These are phyloP conservation scores for Dolichopus griseipennis DNA, from an alignment of 2,888 invertebrate genomes.

Conservation along the genomic window DNA sequence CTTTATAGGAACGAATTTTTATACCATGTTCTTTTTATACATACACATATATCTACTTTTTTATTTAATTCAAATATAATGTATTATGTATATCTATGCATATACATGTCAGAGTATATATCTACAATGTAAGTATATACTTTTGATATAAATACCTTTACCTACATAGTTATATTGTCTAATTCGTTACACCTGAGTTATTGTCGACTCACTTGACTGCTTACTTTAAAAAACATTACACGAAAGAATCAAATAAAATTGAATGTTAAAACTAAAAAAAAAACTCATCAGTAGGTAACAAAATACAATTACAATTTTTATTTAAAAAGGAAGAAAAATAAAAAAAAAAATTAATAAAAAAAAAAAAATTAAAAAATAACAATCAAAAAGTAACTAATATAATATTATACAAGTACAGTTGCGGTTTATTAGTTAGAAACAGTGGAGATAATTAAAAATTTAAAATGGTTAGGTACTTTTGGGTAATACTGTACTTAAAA, in stretches of 20 bases:
- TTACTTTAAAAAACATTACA: neutral
- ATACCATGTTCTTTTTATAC: too few species aligned
- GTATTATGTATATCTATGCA: too few species aligned
- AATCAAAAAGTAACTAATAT: neutral
- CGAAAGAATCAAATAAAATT: neutral
- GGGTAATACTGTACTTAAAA: too few species aligned
- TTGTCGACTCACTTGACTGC: conserved; percentile 10
- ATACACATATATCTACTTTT: too few species aligned
- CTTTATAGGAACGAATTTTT: too few species aligned
- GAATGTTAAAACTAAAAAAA: neutral
- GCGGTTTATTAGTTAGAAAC: too few species aligned
- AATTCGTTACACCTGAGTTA: conserved; percentile 10
- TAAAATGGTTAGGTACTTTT: too few species aligned
- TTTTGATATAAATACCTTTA: neutral
- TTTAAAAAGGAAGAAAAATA: neutral
- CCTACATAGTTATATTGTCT: neutral
- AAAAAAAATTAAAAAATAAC: neutral
- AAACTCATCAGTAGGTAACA: neutral
- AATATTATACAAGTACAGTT: too few species aligned
- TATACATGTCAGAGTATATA: too few species aligned
- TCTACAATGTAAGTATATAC: too few species aligned
- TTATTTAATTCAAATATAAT: too few species aligned
- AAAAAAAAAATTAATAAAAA: neutral
- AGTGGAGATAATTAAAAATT: too few species aligned
- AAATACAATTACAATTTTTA: neutral